Evolutionary conservation across 2,888 invertebrate genomes (phyloP).

Genomic region (Chouioia cunea): DNA sequence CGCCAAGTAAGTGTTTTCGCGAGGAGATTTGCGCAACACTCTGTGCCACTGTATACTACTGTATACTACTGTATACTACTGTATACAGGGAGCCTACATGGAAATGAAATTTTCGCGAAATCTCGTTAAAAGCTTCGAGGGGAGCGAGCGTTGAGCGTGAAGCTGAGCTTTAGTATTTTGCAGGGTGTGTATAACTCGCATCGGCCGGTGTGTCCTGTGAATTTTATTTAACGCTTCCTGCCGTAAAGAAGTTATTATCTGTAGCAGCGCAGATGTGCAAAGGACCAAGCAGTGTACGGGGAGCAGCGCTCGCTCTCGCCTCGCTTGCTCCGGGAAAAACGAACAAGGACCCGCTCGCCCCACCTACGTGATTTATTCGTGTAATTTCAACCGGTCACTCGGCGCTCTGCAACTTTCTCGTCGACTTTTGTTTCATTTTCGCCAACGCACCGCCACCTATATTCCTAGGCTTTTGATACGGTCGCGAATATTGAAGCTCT

Average conservation of each 20-base stretch:
- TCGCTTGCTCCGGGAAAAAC: too few relatives aligned
- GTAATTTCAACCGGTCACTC: slow-evolving; percentile 53
- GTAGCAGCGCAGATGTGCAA: slow-evolving; percentile 10
- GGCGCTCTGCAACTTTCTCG: slow-evolving; percentile 12
- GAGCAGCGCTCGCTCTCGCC: too few relatives aligned
- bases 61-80: too few relatives aligned
- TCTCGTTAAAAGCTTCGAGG: slow-evolving; percentile 14
- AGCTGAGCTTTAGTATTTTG: neutral
- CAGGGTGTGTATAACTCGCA: neutral
- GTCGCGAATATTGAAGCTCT: slow-evolving; percentile 53
- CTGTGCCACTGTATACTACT: too few relatives aligned
- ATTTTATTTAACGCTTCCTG: slow-evolving; percentile 20
- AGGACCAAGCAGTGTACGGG: too few relatives aligned
- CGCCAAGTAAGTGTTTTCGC: too few relatives aligned
- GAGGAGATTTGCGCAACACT: neutral
- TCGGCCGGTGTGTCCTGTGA: neutral
- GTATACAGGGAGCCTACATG: neutral
- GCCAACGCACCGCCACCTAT: neutral
- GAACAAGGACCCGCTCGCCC: slow-evolving; percentile 37
- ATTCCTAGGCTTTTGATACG: too few relatives aligned
- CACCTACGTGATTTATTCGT: slow-evolving; percentile 55
- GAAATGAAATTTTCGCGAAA: slow-evolving; percentile 34
- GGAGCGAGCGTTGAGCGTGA: too few relatives aligned
- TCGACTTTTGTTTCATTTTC: slow-evolving; percentile 23
- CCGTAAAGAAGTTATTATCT: slow-evolving; percentile 44